These are phyloP conservation scores for Spondyliosoma cantharus DNA, from an alignment of 2,797 vertebrate species.

Conservation along the genomic window DNA sequence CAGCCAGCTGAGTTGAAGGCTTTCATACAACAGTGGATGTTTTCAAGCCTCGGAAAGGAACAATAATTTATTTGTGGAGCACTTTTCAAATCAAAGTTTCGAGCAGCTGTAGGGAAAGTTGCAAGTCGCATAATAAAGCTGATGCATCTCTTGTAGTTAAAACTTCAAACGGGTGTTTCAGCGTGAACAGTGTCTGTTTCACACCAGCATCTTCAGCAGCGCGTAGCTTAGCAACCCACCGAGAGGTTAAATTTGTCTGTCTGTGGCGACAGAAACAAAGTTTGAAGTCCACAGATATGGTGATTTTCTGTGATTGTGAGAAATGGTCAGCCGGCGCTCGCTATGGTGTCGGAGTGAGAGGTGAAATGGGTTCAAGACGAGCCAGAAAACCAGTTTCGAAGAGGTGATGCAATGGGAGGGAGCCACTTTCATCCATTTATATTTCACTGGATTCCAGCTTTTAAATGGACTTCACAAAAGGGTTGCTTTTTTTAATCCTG, in stretches of 20 bases:
- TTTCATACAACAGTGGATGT: conserved; percentile 6
- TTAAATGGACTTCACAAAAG: not conserved
- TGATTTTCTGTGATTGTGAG: not conserved
- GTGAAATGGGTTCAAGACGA: not conserved
- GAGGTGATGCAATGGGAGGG: not conserved
- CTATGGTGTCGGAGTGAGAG: not conserved
- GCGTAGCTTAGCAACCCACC: conserved; percentile 12
- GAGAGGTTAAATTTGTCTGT: not conserved
- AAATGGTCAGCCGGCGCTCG: not conserved
- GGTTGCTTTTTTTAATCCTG: not conserved
- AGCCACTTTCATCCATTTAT: not conserved
- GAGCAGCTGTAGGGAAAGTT: conserved; percentile 7
- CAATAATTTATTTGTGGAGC: conserved; percentile 32
- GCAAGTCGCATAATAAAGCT: not conserved
- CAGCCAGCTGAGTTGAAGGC: conserved; percentile 37
- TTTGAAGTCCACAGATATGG: not conserved
- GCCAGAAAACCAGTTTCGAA: not conserved
- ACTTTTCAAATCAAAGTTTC: conserved; percentile 35
- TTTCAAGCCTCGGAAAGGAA: conserved; percentile 27
- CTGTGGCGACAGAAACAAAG: not conserved
- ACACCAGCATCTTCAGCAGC: not conserved
- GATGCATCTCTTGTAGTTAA: not conserved
- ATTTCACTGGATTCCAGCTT: not conserved
- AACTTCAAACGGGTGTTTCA: conserved; percentile 5
- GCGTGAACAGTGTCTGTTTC: not conserved